A percentile compares a stretch with the other conserved stretches of the same genome.
Evolutionary conservation across 2,888 invertebrate genomes (phyloP).

Genomic region (Iselma pallidipennis): DNA sequence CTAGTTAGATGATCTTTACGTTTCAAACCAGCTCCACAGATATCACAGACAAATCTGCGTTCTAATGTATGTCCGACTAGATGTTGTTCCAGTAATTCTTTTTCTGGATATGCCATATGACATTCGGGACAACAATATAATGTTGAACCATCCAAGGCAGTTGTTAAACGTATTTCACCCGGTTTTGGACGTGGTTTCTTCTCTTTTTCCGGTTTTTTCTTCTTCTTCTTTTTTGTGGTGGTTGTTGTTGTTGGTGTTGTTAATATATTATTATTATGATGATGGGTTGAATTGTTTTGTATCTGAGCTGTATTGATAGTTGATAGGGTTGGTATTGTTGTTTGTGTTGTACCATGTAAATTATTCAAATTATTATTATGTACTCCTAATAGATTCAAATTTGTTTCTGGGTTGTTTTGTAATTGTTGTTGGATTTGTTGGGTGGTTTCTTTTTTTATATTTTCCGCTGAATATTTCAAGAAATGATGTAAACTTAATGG

Average conservation of each 20-base stretch:
- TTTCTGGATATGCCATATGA: conserved; percentile 88
- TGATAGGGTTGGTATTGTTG: conserved; percentile 32
- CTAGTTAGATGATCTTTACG: conserved; percentile 85
- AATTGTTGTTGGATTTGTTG: conserved; percentile 47
- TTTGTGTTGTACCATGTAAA: background rate
- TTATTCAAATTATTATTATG: conserved; percentile 49
- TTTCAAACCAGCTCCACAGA: conserved; percentile 85
- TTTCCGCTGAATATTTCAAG: conserved; percentile 79
- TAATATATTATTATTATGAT: background rate
- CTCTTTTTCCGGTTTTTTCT: conserved; percentile 76
- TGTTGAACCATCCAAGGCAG: conserved; percentile 81
- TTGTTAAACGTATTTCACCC: conserved; percentile 77
- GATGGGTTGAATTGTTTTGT: conserved; percentile 31
- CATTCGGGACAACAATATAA: conserved; percentile 87
- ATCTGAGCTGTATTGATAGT: conserved; percentile 54
- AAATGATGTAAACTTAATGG: conserved; percentile 83
- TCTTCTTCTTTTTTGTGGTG: conserved; percentile 74
- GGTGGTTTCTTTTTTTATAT: conserved; percentile 72
- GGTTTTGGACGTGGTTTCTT: conserved; percentile 84
- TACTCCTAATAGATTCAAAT: conserved; percentile 46
- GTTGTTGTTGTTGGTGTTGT: background rate
- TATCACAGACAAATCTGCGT: conserved; percentile 83
- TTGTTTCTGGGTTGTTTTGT: conserved; percentile 38
- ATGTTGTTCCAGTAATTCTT: conserved; percentile 81
- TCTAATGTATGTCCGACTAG: conserved; percentile 86